Conservation (phyloP, 1,140 invertebrate species). For the Calephelis virginiensis region DNA sequence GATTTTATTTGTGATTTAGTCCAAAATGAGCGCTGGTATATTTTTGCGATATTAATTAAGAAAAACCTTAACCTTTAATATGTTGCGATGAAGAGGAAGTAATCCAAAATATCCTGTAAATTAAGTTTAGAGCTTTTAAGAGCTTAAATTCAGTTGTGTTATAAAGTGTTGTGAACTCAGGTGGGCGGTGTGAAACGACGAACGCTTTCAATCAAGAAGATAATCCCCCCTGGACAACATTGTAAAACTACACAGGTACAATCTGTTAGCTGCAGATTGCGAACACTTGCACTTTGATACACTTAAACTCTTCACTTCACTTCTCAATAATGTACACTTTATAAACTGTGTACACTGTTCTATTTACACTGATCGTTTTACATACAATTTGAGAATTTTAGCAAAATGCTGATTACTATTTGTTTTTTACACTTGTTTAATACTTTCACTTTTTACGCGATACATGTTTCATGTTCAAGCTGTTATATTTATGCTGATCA, state of each 20-base stretch:
- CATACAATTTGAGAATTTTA: too few relatives aligned
- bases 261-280: constrained; percentile 19
- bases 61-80: too few relatives aligned
- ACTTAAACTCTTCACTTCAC: constrained; percentile 18
- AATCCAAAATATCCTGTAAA: too few relatives aligned
- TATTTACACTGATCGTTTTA: not conserved
- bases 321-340: not conserved
- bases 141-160: constrained; percentile 9
- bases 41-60: too few relatives aligned
- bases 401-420: too few relatives aligned
- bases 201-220: constrained; percentile 73
- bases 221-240: constrained; percentile 59
- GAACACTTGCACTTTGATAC: constrained; percentile 16
- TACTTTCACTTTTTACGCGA: too few relatives aligned
- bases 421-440: too few relatives aligned
- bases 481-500: too few relatives aligned
- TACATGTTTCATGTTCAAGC: too few relatives aligned
- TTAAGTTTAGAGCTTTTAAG: not conserved
- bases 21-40: too few relatives aligned
- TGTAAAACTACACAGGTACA: constrained; percentile 57
- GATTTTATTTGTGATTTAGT: too few relatives aligned
- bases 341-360: not conserved
- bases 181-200: constrained; percentile 64
- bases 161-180: constrained; percentile 38
- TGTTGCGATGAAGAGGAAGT: too few relatives aligned